phyloP scores from a whole-genome alignment of 2,888 invertebrate species.

The Calephelis perditalis region DNA sequence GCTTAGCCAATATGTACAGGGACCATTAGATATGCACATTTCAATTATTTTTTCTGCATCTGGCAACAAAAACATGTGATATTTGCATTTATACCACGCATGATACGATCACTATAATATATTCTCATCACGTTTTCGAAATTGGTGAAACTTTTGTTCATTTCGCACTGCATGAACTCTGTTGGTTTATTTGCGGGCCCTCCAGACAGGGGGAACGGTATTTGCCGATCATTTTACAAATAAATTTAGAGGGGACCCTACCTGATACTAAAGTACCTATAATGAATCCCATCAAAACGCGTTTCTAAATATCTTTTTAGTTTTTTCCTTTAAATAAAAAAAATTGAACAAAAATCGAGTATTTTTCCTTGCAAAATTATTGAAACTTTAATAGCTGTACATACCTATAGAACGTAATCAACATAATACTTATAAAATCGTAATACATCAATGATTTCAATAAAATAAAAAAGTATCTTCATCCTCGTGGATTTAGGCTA shows the following conservation, averaged over 20 bases:
- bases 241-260: slow-evolving; percentile 45
- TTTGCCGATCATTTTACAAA: slow-evolving; percentile 71
- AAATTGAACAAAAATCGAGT: background rate
- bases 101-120: slow-evolving; percentile 19
- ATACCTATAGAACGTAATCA: too few relatives aligned
- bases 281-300: slow-evolving; percentile 33
- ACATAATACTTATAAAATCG: too few relatives aligned
- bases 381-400: too few relatives aligned
- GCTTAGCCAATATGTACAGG: too few relatives aligned
- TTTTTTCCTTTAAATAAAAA: slow-evolving; percentile 1
- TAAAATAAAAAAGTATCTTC: too few relatives aligned
- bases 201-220: slow-evolving; percentile 40
- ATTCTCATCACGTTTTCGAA: slow-evolving; percentile 29
- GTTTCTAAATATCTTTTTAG: slow-evolving; percentile 19
- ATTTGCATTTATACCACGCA: slow-evolving; percentile 18
- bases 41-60: background rate
- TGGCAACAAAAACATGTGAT: background rate
- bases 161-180: slow-evolving; percentile 33
- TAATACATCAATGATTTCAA: too few relatives aligned
- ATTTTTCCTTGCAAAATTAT: too few relatives aligned
- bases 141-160: slow-evolving; percentile 37
- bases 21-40: too few relatives aligned
- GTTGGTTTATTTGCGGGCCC: slow-evolving; percentile 39
- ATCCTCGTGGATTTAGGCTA: too few relatives aligned
- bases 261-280: slow-evolving; percentile 30